Evolutionary conservation across 1,140 invertebrate genomes (phyloP).

Genomic region (Anoplolepis gracilipes): DNA sequence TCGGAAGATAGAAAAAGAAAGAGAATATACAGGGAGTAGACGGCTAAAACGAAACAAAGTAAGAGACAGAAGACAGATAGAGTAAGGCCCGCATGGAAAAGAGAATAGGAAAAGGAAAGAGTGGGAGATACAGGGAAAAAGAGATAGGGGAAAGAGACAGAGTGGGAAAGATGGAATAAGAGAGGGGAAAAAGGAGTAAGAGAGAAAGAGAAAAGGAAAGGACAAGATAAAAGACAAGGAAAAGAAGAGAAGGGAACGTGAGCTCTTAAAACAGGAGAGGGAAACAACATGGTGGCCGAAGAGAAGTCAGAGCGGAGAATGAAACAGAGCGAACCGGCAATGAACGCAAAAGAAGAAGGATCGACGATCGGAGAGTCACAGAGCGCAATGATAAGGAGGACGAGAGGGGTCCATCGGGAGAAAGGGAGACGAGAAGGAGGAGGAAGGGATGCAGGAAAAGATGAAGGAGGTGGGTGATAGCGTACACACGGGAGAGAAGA

Average conservation of each 20-base stretch:
- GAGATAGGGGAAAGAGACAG: slow-evolving; percentile 20
- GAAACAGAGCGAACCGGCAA: slow-evolving; percentile 26
- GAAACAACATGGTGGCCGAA: neutral
- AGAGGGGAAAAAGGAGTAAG: slow-evolving; percentile 20
- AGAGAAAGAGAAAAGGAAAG: slow-evolving; percentile 14
- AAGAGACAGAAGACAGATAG: slow-evolving; percentile 34
- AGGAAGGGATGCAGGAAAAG: slow-evolving; percentile 11
- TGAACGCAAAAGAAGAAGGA: slow-evolving; percentile 18
- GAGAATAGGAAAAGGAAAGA: slow-evolving; percentile 27
- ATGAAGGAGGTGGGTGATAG: slow-evolving; percentile 59
- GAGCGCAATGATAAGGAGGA: neutral
- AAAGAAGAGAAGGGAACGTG: slow-evolving; percentile 32
- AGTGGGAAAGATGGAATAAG: slow-evolving; percentile 77
- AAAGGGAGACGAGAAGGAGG: slow-evolving; percentile 35
- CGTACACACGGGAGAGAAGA: slow-evolving; percentile 60
- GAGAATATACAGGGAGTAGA: neutral
- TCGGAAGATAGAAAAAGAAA: slow-evolving; percentile 38
- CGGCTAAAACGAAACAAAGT: slow-evolving; percentile 47
- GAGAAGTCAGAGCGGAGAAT: slow-evolving; percentile 8
- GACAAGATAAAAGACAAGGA: slow-evolving; percentile 44
- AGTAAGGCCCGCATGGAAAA: slow-evolving; percentile 17
- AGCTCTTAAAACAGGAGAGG: slow-evolving; percentile 19
- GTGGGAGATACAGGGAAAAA: neutral
- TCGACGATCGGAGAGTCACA: slow-evolving; percentile 22
- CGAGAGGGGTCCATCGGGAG: slow-evolving; percentile 15